Evolutionary conservation across 2,113 vertebrate genomes (phyloP), one percentile per base, ranked within the genome.

Genomic region (Rhizomys pruinosus): DNA sequence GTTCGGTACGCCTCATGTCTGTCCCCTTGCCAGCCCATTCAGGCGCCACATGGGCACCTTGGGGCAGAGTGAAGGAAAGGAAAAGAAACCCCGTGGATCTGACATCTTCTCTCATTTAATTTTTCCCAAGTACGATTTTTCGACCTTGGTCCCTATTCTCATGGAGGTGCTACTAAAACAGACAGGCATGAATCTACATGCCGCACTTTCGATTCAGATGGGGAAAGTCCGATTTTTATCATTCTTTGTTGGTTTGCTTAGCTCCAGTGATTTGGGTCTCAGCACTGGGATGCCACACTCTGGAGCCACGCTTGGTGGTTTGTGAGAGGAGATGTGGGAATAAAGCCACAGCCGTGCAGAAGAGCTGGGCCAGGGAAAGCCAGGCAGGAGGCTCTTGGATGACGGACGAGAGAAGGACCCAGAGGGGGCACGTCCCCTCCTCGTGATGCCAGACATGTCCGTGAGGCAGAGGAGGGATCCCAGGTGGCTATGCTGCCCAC

Each of bases 361-460:
- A 2, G 57, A 19, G 16, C 19, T 0, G 3, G 27, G 87, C 82
- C 66, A n/a, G 59, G 89, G 84, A 69, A 20, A 42, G 69, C 37
- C 5, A 0, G 0, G 0, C n/a, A 19, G 0, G 5, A 3, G 7
- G 8, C 11, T 3, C 0, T 5, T 2, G 0, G 52, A 44, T 42
- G 1, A 3, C 4, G 0, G 52, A 44, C 52, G 1, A 3, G 25
- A 61, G 84, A 13, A 61, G 39, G 17, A 17, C 8, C 22, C 32
- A 0, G 69, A 0, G 0, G 17, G 42, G 39, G 37, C 2, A 2
- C 17, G 3, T 6, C 34, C 68, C 19, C 3, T 52, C 27, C 27
- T 25, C 11, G 0, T 42, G 19, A 1, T 13, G 55, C 19, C 20
- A 4, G 34, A 27, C 23, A 15, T 29, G 29, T 22, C 52, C 10